Evolutionary conservation across 2,888 invertebrate species (phyloP), one percentile per base, ranked within the genome.

Genomic region (Mythimna pallens): DNA sequence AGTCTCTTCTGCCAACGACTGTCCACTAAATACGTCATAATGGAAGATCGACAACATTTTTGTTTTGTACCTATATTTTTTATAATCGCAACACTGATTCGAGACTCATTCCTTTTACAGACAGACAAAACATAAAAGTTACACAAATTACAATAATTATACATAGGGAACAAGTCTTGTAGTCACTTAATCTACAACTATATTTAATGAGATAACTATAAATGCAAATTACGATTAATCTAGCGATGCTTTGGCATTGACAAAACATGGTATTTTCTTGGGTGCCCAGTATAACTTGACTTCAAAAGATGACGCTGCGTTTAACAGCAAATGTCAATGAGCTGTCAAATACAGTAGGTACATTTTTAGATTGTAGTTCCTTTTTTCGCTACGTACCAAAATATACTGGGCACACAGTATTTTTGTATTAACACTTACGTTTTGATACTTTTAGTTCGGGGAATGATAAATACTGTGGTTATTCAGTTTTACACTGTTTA

Each of bases 241-340:
- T 96, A 96, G 95, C 96, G 93, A 96, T 96, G 96, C 96, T 96
- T 96, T 96, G 96, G 96, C 96, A 96, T 96, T 94, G 94, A 94
- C 95, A 96, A 95, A 96, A 95, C 96, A 95, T 95, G 95, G 95
- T 95, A 94, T 91, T 91, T 92, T 78, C 79, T 58, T 52, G 36
- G 25, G 40, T 64, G 22, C 52, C 58, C 57, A 70, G 50, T 65
- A 59, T 25, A 70, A 30, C 6, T 59, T 65, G 78, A 22, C 22
- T 20, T 55, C 10, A n/a, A 12, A 43, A 14, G 12, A 40, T 43
- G 77, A 55, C 74, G 62, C 9, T 57, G 22, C 25, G 22, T 20
- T 25, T 40, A 30, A 58, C 10, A 34, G 36, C 10, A 47, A 10
- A 25, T 63, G 40, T 73, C 54, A 64, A 64, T 22, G 5, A 20